Evolutionary conservation across 2,888 invertebrate species (phyloP).

Genomic region (Psylliodes chrysocephalus): DNA sequence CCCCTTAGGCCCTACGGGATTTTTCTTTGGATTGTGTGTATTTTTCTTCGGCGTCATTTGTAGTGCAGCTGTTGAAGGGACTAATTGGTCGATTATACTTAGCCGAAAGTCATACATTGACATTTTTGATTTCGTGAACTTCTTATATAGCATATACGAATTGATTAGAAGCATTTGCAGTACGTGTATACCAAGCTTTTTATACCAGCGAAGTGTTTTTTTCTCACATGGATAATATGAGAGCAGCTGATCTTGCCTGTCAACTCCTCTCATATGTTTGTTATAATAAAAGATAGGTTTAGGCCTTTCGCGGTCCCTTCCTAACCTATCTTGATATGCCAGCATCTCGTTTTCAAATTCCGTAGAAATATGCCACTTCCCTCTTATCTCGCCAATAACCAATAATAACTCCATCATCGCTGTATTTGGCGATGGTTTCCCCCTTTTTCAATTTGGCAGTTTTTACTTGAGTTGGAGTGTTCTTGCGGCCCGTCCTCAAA

Average conservation of each 20-base stretch:
- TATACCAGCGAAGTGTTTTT: constrained; percentile 13
- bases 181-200: constrained; percentile 13
- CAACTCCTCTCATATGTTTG: background rate
- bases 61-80: constrained; percentile 12
- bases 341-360: no score
- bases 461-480: no score
- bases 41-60: background rate
- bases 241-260: background rate
- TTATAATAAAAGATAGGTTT: constrained; percentile 15
- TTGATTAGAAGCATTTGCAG: background rate
- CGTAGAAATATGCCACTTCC: no score
- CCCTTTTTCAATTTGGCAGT: constrained; percentile 19
- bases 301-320: constrained; percentile 6
- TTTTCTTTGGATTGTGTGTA: constrained; percentile 11
- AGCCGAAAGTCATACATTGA: constrained; percentile 7
- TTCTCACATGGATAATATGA: constrained; percentile 9
- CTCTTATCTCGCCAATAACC: no score
- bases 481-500: constrained; percentile 11
- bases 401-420: constrained; percentile 4
- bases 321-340: background rate
- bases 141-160: background rate
- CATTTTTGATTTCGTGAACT: background rate
- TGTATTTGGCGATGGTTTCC: constrained; percentile 16
- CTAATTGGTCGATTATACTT: background rate
- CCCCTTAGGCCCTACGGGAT: background rate